Base-by-base conservation (phyloP, 2,113 vertebrate species). In the Bostrychus sinensis region DNA sequence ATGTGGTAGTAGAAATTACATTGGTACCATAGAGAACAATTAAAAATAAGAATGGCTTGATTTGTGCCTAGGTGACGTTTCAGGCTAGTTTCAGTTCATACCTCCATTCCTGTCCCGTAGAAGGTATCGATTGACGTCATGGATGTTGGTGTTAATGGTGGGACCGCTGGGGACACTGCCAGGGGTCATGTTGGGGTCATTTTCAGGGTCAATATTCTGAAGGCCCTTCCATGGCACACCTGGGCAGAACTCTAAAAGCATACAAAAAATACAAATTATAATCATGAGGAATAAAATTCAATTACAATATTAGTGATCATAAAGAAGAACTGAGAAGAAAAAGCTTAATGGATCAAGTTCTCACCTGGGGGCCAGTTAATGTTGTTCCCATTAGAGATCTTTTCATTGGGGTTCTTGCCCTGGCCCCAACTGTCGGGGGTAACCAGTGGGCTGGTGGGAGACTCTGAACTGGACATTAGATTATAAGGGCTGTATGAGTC, bases 201-300 rank as follows among this genome's bases (percentile, higher is more conserved):
- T 98, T 88, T 98, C 97, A 0, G 96, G 96, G 82, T 99, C 97
- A 32, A 98, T 97, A 58, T 97, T 98, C 90, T 99, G 97, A 82
- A 99, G 94, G 81, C 97, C 97, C 91, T 98, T 99, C 97, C 97
- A 99, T 8, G 97, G 97, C 56, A 98, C 97, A 78, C 97, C 97
- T 38, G 97, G 97, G 73, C 97, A 98, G 86, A 99, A 99, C 87
- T 99, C 97, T 99, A 80, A 67, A 7, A 53, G 14, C 37, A n/a
- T 51, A 51, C n/a, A n/a, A 36, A 46, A 69, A 3, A 19, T 45
- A 8, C 1, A 5, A 11, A 25, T 38, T 10, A 32, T 9, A 4
- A 19, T 65, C 41, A 43, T 2, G 16, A 34, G 6, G 9, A 56
- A 23, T 23, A 50, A 13, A 50, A 53, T 28, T n/a, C n/a, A n/a